Percentiles rank a stretch among this genome's conserved stretches.
Conservation (phyloP, 2,888 invertebrate species). For the Sepiola atlantica region DNA sequence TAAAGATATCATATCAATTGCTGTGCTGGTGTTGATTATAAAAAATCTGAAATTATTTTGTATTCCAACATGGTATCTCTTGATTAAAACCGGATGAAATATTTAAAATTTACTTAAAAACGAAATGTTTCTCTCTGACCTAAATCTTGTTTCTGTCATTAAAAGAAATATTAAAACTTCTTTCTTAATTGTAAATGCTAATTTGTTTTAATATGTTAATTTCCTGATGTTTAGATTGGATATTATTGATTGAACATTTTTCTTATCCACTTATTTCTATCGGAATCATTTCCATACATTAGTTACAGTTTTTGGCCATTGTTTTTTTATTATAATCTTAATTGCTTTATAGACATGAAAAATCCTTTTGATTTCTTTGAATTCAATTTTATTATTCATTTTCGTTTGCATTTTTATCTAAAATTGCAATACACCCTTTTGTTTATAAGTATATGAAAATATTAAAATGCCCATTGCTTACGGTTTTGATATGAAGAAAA, state of each 20-base stretch:
- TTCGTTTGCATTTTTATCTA: no score
- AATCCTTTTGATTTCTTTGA: not conserved
- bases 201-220: not conserved
- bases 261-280: not conserved
- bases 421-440: not conserved
- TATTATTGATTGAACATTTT: not conserved
- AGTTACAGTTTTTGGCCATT: not conserved
- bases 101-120: not conserved
- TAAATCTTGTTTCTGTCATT: not conserved
- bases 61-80: no score
- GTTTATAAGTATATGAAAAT: not conserved
- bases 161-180: not conserved
- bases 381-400: not conserved
- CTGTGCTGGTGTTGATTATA: no score
- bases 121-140: not conserved
- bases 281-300: not conserved
- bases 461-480: no score
- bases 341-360: slow-evolving; percentile 4
- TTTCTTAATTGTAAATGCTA: not conserved
- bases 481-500: no score
- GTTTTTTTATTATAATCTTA: slow-evolving; percentile 11
- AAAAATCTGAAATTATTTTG: no score
- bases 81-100: not conserved
- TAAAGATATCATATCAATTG: no score
- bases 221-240: slow-evolving; percentile 16